These are phyloP conservation scores for Phenganax stokvisi DNA, from an alignment of 92 coral and sea anemone genomes.

Conservation along the genomic window DNA sequence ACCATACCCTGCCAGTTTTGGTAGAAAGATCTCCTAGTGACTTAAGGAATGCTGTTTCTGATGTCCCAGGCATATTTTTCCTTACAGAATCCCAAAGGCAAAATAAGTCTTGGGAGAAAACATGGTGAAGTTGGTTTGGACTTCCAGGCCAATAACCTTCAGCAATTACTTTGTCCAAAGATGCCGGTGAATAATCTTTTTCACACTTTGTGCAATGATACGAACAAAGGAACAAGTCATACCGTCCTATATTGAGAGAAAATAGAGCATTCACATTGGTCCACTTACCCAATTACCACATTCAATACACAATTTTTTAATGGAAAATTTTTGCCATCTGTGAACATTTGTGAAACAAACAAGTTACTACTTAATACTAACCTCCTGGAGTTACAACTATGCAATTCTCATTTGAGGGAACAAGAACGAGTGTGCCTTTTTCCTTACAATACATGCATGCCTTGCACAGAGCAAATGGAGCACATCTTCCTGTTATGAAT, in stretches of 20 bases:
- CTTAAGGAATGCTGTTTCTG: slow-evolving; percentile 17
- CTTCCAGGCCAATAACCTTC: slow-evolving; percentile 30
- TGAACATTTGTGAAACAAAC: background rate
- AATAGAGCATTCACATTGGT: background rate
- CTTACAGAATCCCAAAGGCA: slow-evolving; percentile 28
- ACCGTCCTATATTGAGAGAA: slow-evolving; percentile 9
- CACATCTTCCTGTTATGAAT: slow-evolving; percentile 2
- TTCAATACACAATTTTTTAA: background rate
- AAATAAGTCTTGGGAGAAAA: slow-evolving; percentile 21
- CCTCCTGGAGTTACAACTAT: slow-evolving; percentile 4
- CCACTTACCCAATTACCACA: background rate
- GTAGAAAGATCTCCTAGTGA: slow-evolving; percentile 20
- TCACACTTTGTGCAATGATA: slow-evolving; percentile 8
- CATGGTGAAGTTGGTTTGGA: slow-evolving; percentile 21
- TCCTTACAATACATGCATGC: slow-evolving; percentile 6
- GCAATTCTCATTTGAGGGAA: slow-evolving; percentile 5
- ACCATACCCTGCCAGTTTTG: slow-evolving; percentile 16
- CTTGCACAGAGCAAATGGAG: slow-evolving; percentile 10
- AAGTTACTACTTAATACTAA: slow-evolving; percentile 3
- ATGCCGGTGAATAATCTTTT: background rate
- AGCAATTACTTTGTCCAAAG: background rate
- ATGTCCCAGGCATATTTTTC: slow-evolving; percentile 23
- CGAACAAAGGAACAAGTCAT: background rate
- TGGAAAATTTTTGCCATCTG: background rate
- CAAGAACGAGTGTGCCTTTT: slow-evolving; percentile 4